Evolutionary conservation across 2,113 vertebrate genomes (phyloP).

Genomic region (Ahaetulla prasina): DNA sequence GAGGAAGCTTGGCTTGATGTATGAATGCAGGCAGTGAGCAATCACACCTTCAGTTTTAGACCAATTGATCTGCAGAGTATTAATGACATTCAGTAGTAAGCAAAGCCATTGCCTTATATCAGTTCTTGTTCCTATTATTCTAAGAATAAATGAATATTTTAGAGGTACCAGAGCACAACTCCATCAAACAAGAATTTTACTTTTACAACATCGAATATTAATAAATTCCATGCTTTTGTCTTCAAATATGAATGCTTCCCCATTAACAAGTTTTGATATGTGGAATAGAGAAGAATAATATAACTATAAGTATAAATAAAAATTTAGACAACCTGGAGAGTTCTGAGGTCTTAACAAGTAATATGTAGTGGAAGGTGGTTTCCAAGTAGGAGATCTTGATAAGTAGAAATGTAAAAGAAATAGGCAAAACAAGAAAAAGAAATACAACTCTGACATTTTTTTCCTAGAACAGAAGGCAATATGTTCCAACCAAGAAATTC

Average conservation of each 20-base stretch:
- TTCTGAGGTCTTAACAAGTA: neutral
- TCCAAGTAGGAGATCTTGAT: neutral
- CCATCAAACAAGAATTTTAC: neutral
- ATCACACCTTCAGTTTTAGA: neutral
- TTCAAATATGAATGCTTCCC: neutral
- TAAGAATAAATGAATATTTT: neutral
- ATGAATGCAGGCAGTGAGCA: neutral
- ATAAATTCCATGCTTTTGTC: neutral
- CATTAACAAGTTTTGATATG: neutral
- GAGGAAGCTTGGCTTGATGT: neutral
- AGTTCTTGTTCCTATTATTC: neutral
- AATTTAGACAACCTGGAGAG: neutral
- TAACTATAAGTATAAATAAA: neutral
- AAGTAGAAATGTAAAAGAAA: neutral
- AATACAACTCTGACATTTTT: neutral
- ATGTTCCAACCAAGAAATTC: neutral
- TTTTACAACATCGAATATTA: neutral
- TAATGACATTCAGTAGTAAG: neutral
- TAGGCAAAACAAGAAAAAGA: neutral
- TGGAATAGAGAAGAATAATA: neutral
- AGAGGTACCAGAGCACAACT: neutral
- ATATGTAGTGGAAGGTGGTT: neutral
- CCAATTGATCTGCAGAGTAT: neutral
- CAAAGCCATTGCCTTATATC: neutral
- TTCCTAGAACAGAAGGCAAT: neutral